Base-by-base conservation (phyloP, 2,113 vertebrate genomes). In the Daphoenositta chrysoptera region DNA sequence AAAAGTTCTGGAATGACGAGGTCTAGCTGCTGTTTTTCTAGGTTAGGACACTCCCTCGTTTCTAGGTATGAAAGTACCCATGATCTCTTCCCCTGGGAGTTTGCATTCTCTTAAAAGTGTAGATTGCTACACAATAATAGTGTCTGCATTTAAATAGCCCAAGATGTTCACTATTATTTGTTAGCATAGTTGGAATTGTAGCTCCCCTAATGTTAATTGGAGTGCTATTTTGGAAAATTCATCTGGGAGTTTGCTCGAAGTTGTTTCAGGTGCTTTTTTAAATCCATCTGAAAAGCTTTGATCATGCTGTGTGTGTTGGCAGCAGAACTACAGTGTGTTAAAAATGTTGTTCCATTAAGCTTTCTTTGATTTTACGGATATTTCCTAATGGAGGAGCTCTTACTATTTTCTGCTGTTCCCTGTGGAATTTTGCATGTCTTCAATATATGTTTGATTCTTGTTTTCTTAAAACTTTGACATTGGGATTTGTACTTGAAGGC, bases 331-430 rank as follows among this genome's bases (percentile, higher is more conserved):
- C 5, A 31, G 30, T 30, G 39, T 50, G 45, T 90, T 86, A 56
- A 72, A 80, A 88, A 93, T n/a, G 58, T 40, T 66, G 42, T 72
- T 85, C 40, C 56, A 54, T 96, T 95, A 94, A 92, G 54, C 13
- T 47, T 27, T 75, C 50, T 79, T 87, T 76, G 73, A 64, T 92
- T 94, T 93, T 87, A 80, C n/a, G 85, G 70, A 15, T 64, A 83
- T 45, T 60, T 80, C 57, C 66, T 86, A 73, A 65, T 86, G 68
- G 50, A 90, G 56, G 45, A 80, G 56, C 48, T 90, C 50, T 87
- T 86, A 26, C 4, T 92, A 9, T 87, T 93, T 92, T 83, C 30
- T 89, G 11, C 39, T 77, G 19, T 83, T 90, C 35, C 75, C 18
- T 65, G 14, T 73, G 47, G 68, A 76, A 81, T 73, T 90, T 86